Conservation (phyloP, 2,797 vertebrate species). For the Allobates femoralis region DNA sequence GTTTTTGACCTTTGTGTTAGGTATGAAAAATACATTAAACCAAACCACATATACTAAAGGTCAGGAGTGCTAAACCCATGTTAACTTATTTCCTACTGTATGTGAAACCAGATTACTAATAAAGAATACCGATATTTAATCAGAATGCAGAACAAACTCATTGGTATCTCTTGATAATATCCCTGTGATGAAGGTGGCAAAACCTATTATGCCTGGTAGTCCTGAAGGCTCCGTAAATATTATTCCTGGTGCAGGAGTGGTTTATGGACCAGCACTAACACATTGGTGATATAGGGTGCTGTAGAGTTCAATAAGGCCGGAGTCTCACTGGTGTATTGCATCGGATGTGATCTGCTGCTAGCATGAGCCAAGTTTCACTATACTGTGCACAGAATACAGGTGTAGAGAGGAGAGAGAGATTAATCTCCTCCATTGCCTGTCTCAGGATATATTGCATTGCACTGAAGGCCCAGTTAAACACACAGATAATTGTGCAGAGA, state of each 20-base stretch:
- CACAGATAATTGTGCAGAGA: no score
- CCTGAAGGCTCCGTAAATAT: not conserved
- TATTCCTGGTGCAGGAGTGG: not conserved
- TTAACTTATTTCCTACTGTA: not conserved
- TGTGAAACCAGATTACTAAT: not conserved
- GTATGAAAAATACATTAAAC: not conserved
- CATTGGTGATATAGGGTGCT: not conserved
- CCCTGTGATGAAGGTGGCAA: not conserved
- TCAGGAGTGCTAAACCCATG: not conserved
- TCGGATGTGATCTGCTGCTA: no score
- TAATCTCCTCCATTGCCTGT: no score
- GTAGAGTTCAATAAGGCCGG: not conserved
- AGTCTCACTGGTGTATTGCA: not conserved
- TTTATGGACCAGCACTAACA: not conserved
- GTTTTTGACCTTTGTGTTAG: not conserved
- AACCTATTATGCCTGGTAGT: not conserved
- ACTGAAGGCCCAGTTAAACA: no score
- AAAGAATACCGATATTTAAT: not conserved
- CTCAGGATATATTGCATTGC: no score
- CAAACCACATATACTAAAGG: not conserved
- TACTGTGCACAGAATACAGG: no score
- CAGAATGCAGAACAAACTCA: not conserved
- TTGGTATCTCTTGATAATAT: not conserved
- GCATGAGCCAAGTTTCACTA: no score
- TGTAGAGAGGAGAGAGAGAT: no score